These are phyloP conservation scores for Lynx canadensis DNA, from an alignment of 2,113 vertebrate genomes.

Conservation along the genomic window DNA sequence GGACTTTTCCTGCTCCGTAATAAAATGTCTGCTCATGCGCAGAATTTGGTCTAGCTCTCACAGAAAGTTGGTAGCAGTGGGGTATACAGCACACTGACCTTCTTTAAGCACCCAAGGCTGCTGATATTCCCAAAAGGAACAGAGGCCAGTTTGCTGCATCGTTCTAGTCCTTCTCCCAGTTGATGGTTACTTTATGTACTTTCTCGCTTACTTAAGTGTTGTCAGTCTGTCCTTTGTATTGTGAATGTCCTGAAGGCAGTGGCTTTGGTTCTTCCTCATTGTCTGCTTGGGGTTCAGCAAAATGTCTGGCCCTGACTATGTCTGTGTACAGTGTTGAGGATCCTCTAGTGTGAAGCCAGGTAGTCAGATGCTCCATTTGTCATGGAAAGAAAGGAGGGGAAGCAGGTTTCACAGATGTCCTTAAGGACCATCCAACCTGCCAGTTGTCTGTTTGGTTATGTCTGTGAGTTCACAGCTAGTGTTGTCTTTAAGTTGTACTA, in stretches of 20 bases:
- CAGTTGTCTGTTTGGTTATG: neutral
- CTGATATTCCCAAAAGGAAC: neutral
- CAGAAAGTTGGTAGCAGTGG: neutral
- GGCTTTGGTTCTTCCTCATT: neutral
- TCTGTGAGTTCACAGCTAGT: neutral
- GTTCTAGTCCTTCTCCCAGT: neutral
- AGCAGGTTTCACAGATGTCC: neutral
- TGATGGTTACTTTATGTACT: neutral
- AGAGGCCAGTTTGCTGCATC: neutral
- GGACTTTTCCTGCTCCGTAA: neutral
- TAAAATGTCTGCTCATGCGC: neutral
- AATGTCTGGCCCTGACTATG: neutral
- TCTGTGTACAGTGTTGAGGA: neutral
- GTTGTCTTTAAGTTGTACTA: neutral
- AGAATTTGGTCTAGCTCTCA: neutral
- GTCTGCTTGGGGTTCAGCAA: neutral
- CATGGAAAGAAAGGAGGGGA: neutral
- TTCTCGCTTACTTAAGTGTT: neutral
- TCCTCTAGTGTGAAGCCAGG: neutral
- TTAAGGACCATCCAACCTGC: neutral
- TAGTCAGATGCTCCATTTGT: neutral
- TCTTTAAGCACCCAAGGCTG: neutral
- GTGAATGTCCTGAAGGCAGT: neutral
- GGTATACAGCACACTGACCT: neutral
- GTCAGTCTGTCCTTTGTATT: neutral